Evolutionary conservation across 2,797 vertebrate species (phyloP), one percentile per base, ranked within the genome.

Genomic region (Podarcis siculus): DNA sequence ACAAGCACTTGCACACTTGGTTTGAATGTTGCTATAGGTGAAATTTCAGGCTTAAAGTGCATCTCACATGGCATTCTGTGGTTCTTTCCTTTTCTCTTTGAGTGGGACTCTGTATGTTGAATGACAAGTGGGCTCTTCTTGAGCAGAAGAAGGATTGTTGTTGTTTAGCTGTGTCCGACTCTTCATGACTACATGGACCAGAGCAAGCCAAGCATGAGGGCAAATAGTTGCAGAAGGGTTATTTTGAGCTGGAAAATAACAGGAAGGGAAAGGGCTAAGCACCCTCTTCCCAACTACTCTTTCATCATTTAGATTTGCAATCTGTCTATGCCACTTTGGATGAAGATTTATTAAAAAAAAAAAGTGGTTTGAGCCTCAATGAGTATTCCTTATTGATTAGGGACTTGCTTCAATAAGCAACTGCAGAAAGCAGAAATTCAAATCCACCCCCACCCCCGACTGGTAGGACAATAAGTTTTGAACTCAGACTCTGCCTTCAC

Each of bases 401-500:
- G 37, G 23, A 75, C n/a, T 4, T 32, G 49, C 13, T 72, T 6
- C n/a, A 32, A 32, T 72, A 32, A 72, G 13, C 37, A 78, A 49
- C 39, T 12, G 9, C 12, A 94, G 88, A 79, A 94, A 92, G 93
- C 75, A 42, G 8, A 86, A 90, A 90, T 5, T 7, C 45, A 42
- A 77, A 78, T 39, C 82, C 78, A 32, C 83, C 89, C 83, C 87
- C 15, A 37, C 39, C 55, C 21, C 67, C 89, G 91, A 93, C 81
- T 91, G 87, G 81, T 92, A 90, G 88, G 79, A 87, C 81, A 94
- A 94, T 93, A 93, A 93, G 92, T 94, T 90, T 85, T 82, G 90
- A 93, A 92, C 91, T 93, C 90, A 92, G 91, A 86, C 89, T 58
- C 49, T 55, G 49, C 49, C 49, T 55, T 55, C 49, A 55, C 91